Percentiles rank a stretch among this genome's conserved stretches.
Evolutionary conservation across 2,797 vertebrate species (phyloP).

Genomic region (Crenuchus spilurus): DNA sequence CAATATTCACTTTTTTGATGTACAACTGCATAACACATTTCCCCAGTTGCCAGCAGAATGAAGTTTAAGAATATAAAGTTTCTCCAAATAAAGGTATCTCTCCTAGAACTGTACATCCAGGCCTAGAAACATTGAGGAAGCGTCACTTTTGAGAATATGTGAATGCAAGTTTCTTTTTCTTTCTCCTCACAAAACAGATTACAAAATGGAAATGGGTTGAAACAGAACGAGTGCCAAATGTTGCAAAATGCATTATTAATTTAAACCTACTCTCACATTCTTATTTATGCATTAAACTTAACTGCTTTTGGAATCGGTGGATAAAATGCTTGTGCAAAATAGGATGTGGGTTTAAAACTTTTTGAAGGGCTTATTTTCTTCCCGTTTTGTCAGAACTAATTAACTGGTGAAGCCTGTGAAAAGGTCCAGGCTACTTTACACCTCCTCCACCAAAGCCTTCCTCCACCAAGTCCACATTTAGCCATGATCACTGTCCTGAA

Average conservation of each 20-base stretch:
- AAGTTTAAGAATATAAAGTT: too few relatives aligned
- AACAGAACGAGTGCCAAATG: background rate
- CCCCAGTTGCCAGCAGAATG: too few relatives aligned
- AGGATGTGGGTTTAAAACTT: background rate
- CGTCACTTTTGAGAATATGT: too few relatives aligned
- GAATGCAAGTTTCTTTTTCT: too few relatives aligned
- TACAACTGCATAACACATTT: too few relatives aligned
- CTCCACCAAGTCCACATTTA: background rate
- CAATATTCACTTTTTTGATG: too few relatives aligned
- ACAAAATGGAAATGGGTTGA: background rate
- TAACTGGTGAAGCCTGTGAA: background rate
- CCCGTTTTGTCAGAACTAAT: background rate
- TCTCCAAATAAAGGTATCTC: too few relatives aligned
- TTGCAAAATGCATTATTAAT: background rate
- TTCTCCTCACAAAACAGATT: background rate
- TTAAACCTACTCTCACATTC: background rate
- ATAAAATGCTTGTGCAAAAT: background rate
- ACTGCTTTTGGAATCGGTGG: background rate
- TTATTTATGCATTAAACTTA: background rate
- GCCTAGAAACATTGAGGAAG: too few relatives aligned
- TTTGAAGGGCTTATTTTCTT: background rate
- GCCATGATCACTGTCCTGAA: background rate
- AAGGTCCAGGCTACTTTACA: background rate
- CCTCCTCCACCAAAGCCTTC: background rate
- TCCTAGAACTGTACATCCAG: too few relatives aligned